phyloP scores from a whole-genome alignment of 2,113 vertebrate genomes.

The Stigmatopora argus region DNA sequence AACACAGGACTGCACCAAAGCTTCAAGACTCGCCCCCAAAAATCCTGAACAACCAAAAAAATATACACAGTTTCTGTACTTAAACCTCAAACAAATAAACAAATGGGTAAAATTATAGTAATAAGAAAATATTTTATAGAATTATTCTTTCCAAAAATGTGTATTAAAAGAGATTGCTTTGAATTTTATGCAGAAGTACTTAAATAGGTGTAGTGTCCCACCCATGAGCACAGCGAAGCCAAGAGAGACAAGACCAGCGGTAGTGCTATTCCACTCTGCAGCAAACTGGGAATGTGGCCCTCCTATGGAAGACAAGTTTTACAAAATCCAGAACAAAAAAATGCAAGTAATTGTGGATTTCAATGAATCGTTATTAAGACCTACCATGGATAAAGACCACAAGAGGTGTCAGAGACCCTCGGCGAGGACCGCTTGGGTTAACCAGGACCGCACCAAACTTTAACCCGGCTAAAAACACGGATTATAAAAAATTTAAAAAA shows the following conservation, averaged over 20 bases:
- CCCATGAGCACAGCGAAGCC: slow-evolving; percentile 78
- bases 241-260: slow-evolving; percentile 67
- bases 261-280: slow-evolving; percentile 73
- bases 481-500: neutral
- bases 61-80: too few relatives aligned
- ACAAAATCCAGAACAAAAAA: neutral
- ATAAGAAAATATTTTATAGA: neutral
- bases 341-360: neutral
- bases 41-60: neutral
- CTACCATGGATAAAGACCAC: slow-evolving; percentile 78
- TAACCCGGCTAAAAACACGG: slow-evolving; percentile 40
- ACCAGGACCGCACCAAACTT: slow-evolving; percentile 74
- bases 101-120: neutral
- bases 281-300: slow-evolving; percentile 77
- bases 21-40: neutral
- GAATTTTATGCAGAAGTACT: neutral
- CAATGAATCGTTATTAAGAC: slow-evolving; percentile 5
- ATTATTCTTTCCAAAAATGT: neutral
- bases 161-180: neutral
- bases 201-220: slow-evolving; percentile 39
- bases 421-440: slow-evolving; percentile 29
- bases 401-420: slow-evolving; percentile 55
- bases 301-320: slow-evolving; percentile 51
- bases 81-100: too few relatives aligned
- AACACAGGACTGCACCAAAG: neutral